Conservation (phyloP, 2,113 vertebrate species). For the Suricata suricatta region DNA sequence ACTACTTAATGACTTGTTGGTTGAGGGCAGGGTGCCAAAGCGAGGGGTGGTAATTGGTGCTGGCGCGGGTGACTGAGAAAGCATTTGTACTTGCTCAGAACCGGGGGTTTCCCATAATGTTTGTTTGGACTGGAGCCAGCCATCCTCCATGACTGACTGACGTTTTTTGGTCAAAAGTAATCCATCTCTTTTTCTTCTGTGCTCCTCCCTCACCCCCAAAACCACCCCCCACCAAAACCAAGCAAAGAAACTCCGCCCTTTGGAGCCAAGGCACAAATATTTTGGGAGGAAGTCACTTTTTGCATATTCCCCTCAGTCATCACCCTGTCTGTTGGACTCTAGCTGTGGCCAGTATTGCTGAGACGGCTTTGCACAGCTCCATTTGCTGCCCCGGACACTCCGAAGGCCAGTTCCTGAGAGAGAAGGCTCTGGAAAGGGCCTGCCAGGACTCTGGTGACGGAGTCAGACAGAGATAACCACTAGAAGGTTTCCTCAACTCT, state of each 20-base stretch:
- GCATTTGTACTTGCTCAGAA: background rate
- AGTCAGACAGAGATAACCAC: background rate
- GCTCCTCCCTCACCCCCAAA: background rate
- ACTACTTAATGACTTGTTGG: background rate
- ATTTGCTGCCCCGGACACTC: background rate
- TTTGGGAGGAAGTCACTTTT: background rate
- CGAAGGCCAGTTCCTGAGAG: background rate
- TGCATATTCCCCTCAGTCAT: rapidly evolving
- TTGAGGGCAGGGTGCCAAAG: background rate
- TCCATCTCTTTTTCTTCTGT: background rate
- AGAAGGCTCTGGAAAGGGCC: background rate
- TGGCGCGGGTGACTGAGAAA: background rate
- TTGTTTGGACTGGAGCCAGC: background rate
- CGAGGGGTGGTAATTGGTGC: background rate
- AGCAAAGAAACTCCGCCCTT: background rate
- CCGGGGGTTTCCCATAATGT: background rate
- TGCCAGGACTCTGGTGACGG: background rate
- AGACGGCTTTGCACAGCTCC: background rate
- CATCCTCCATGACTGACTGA: background rate
- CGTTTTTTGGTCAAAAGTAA: constrained; percentile 32
- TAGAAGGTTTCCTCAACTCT: background rate
- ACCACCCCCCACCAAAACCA: background rate
- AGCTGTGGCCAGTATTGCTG: background rate
- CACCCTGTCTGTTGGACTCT: background rate
- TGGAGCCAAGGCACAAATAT: background rate